Evolutionary conservation across 2,797 vertebrate species (phyloP).

Genomic region (Chaetodon trifasciatus): DNA sequence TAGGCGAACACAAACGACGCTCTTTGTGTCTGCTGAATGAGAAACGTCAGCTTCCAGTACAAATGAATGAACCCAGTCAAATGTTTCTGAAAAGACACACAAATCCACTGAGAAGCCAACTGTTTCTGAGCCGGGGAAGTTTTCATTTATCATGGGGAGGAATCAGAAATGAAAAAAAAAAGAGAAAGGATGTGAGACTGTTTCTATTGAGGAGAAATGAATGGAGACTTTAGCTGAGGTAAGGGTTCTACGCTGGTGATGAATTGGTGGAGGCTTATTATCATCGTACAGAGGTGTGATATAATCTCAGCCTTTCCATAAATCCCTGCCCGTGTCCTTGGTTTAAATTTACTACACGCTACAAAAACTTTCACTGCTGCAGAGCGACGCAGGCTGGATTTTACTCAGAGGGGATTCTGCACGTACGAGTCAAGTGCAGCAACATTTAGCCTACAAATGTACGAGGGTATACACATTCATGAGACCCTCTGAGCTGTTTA

Average conservation of each 20-base stretch:
- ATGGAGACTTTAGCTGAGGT: conserved; percentile 80
- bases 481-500: background rate
- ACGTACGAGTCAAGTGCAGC: background rate
- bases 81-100: conserved; percentile 46
- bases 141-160: conserved; percentile 68
- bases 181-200: conserved; percentile 47
- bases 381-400: conserved; percentile 4
- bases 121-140: conserved; percentile 52
- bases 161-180: conserved; percentile 45
- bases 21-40: conserved; percentile 43
- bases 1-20: too few species aligned
- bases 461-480: background rate
- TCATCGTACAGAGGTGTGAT: conserved; percentile 68
- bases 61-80: conserved; percentile 51
- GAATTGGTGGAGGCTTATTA: conserved; percentile 76
- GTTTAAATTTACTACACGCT: conserved; percentile 64
- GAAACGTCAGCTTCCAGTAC: conserved; percentile 20
- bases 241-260: conserved; percentile 72
- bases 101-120: conserved; percentile 31
- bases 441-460: background rate
- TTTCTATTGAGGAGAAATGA: conserved; percentile 69
- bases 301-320: conserved; percentile 72
- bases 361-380: conserved; percentile 54
- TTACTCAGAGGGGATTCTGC: background rate
- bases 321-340: conserved; percentile 72